Evolutionary conservation across 2,888 invertebrate genomes (phyloP), one percentile per base, ranked within the genome.

Genomic region (Seira ritae): DNA sequence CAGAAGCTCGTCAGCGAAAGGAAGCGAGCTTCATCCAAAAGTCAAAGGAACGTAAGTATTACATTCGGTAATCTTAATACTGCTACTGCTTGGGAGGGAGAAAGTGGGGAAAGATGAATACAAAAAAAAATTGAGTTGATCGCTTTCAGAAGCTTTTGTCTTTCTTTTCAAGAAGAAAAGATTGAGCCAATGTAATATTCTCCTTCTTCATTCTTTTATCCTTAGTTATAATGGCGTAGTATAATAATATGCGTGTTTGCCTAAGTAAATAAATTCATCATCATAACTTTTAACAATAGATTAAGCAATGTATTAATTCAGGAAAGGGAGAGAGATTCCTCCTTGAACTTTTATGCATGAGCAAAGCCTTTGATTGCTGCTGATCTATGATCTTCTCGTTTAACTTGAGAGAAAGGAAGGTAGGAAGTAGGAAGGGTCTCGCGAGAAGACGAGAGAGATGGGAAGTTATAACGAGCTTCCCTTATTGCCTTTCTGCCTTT

Each of bases 191-290:
- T 4, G 42, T n/a, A n/a, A n/a, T n/a, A n/a, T n/a, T n/a, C n/a
- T n/a, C n/a, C n/a, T n/a, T n/a, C n/a, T n/a, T n/a, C n/a, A n/a
- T n/a, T n/a, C n/a, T n/a, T n/a, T n/a, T n/a, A n/a, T n/a, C n/a
- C n/a, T n/a, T 42, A 42, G 42, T 42, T 42, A 8, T 12, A 42
- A 42, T 8, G 42, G 12, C 12, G 42, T 12, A 42, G 12, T 42
- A 8, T 42, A 42, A n/a, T n/a, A 60, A 3, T 17, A 10, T 60
- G 8, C n/a, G 17, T 60, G 60, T 60, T 10, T 60, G 17, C 4
- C 3, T 60, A n/a, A n/a, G 60, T 60, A 60, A 60, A 60, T 60
- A 60, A 60, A 60, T 60, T 60, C 60, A 60, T 60, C 60, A 60
- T 60, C 3, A 6, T 60, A 60, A 3, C 8, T n/a, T 17, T 17